Percentiles rank a stretch among this genome's conserved stretches.
These are phyloP conservation scores for Thysanoteuthis rhombus DNA, from an alignment of 2,888 invertebrate species.

Conservation along the genomic window DNA sequence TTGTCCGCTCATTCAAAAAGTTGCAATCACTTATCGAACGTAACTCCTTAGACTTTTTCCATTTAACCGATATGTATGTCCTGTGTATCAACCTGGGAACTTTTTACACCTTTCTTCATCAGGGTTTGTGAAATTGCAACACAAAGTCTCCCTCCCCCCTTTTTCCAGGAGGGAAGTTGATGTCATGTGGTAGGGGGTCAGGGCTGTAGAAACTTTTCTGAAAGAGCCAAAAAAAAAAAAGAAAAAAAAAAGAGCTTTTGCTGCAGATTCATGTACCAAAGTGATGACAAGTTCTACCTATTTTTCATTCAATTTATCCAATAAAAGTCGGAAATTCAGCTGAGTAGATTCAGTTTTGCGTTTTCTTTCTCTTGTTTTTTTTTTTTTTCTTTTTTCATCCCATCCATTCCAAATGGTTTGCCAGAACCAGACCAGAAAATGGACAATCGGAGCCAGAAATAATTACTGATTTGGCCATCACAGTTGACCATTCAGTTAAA, in stretches of 20 bases:
- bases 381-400: neutral
- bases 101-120: neutral
- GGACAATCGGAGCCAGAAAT: neutral
- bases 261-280: neutral
- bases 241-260: neutral
- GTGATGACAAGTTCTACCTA: neutral
- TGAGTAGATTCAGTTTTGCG: neutral
- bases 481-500: conserved; percentile 12
- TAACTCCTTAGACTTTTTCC: neutral
- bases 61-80: neutral
- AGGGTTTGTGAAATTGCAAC: neutral
- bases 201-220: neutral
- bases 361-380: neutral
- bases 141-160: neutral
- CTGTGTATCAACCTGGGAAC: neutral
- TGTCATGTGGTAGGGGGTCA: neutral
- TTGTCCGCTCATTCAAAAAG: neutral
- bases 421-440: neutral
- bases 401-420: no score
- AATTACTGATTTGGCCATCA: neutral
- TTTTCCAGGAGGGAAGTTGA: neutral
- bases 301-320: neutral
- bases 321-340: conserved; percentile 12
- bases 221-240: neutral
- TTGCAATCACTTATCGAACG: neutral